Evolutionary conservation across 2,797 vertebrate species (phyloP).

Genomic region (Chanos chanos): DNA sequence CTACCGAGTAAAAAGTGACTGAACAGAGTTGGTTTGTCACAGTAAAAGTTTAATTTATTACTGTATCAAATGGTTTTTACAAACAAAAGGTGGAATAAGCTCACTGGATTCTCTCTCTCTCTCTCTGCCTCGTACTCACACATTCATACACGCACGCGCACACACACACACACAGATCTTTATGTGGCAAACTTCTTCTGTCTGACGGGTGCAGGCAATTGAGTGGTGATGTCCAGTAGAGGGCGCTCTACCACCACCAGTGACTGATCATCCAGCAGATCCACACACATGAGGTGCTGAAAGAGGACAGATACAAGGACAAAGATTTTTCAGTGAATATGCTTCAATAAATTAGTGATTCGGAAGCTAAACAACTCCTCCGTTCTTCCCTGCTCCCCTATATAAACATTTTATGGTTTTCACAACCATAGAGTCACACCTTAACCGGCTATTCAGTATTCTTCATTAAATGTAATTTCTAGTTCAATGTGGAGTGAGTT

Average conservation of each 20-base stretch:
- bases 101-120: neutral
- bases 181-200: slow-evolving; percentile 95
- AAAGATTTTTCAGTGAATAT: too few species aligned
- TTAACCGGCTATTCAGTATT: too few species aligned
- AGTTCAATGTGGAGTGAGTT: too few species aligned
- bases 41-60: slow-evolving; percentile 53
- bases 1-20: too few species aligned
- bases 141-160: slow-evolving; percentile 14
- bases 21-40: neutral
- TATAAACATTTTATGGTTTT: too few species aligned
- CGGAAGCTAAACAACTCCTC: too few species aligned
- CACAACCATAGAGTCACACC: too few species aligned
- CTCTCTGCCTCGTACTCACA: slow-evolving; percentile 7
- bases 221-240: slow-evolving; percentile 77
- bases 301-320: neutral
- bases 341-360: too few species aligned
- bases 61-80: slow-evolving; percentile 36
- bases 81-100: slow-evolving; percentile 14
- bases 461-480: too few species aligned
- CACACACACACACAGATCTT: slow-evolving; percentile 7
- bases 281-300: slow-evolving; percentile 81
- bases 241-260: slow-evolving; percentile 89
- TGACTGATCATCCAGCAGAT: slow-evolving; percentile 80
- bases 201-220: slow-evolving; percentile 84
- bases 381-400: too few species aligned